phyloP scores from a whole-genome alignment of 2,888 invertebrate genomes.

The Drosophila suboccidentalis region DNA sequence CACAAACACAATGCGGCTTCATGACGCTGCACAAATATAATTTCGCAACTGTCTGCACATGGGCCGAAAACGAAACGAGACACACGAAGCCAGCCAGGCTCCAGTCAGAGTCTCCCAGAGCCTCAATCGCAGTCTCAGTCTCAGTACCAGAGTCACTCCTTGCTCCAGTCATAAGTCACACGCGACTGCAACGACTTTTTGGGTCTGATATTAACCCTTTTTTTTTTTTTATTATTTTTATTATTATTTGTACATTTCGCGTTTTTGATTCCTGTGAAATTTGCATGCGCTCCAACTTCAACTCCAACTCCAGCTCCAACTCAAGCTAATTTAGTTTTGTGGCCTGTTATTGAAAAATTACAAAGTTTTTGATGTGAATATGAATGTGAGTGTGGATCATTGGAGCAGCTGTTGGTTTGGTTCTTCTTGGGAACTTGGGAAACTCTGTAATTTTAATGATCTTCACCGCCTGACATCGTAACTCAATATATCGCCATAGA shows the following conservation, averaged over 20 bases:
- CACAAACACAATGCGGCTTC: constrained; percentile 75
- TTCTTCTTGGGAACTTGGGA: constrained; percentile 58
- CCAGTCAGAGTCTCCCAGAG: constrained; percentile 14
- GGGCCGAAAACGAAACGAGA: constrained; percentile 71
- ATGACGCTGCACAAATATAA: constrained; percentile 82
- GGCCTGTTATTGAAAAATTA: constrained; percentile 76
- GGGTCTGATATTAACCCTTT: constrained; percentile 53
- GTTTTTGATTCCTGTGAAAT: constrained; percentile 77
- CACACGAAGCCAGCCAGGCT: constrained; percentile 43
- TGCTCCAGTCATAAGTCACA: constrained; percentile 77
- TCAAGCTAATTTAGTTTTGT: constrained; percentile 77
- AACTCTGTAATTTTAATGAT: constrained; percentile 78
- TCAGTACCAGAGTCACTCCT: constrained; percentile 14
- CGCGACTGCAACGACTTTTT: constrained; percentile 73
- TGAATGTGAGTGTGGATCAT: constrained; percentile 13
- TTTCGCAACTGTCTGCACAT: constrained; percentile 85
- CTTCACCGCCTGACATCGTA: constrained; percentile 65
- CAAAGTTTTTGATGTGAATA: constrained; percentile 52
- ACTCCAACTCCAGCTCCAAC: constrained; percentile 29
- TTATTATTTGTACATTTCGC: constrained; percentile 58
- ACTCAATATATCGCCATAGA: constrained; percentile 58
- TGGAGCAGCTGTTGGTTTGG: constrained; percentile 39
- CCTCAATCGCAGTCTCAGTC: constrained; percentile 23
- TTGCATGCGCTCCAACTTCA: constrained; percentile 63
- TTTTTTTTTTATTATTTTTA: constrained; percentile 63